Evolutionary conservation across 2,113 vertebrate species (phyloP).

Genomic region (Coptodon rendalli): DNA sequence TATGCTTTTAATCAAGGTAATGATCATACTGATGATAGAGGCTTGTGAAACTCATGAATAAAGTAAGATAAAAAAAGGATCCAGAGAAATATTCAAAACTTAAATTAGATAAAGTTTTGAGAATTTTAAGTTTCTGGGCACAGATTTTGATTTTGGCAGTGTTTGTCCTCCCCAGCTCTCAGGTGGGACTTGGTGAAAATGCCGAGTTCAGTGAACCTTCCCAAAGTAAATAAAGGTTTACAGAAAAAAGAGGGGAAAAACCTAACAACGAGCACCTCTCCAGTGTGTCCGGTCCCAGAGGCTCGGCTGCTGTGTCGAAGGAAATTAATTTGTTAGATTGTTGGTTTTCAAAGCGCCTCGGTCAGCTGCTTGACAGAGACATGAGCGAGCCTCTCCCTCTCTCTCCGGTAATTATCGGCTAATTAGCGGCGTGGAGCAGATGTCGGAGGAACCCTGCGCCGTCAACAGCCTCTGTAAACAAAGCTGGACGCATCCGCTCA

Average conservation of each 20-base stretch:
- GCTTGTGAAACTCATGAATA: not conserved
- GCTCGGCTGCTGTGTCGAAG: slow-evolving; percentile 4
- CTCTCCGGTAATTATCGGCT: slow-evolving; percentile 90
- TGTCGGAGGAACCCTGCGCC: slow-evolving; percentile 86
- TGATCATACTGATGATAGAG: not conserved
- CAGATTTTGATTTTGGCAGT: not conserved
- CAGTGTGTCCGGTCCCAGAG: not conserved
- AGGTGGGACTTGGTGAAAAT: not conserved
- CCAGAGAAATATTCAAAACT: not conserved
- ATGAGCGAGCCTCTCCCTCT: slow-evolving; percentile 68
- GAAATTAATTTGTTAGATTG: slow-evolving; percentile 78
- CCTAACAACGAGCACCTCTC: not conserved
- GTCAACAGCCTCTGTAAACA: slow-evolving; percentile 94
- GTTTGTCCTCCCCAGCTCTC: not conserved
- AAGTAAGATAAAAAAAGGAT: not conserved
- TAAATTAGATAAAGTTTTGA: not conserved
- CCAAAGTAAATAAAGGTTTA: not conserved
- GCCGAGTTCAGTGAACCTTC: not conserved
- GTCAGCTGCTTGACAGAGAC: slow-evolving; percentile 82
- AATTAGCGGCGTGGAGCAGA: slow-evolving; percentile 94
- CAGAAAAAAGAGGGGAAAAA: not conserved
- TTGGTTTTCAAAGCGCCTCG: slow-evolving; percentile 81
- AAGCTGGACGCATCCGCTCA: slow-evolving; percentile 77
- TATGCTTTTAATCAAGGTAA: not conserved
- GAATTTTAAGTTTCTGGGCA: not conserved